These are phyloP conservation scores for Meliscaeva auricollis DNA, from an alignment of 2,888 invertebrate genomes.

Conservation along the genomic window DNA sequence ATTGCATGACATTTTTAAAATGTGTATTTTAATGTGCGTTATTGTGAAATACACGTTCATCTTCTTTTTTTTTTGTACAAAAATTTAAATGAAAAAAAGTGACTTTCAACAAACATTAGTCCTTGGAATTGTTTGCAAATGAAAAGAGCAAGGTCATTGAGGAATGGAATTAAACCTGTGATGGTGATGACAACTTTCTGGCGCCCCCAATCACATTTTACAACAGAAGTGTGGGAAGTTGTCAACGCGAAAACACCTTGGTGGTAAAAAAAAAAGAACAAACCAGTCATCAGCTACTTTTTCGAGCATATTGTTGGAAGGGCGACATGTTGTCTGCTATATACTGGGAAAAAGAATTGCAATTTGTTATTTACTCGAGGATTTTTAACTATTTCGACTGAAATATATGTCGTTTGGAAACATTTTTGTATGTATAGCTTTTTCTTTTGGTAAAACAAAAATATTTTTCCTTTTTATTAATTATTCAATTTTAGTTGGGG, in stretches of 20 bases:
- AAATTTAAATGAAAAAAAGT: neutral
- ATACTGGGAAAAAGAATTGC: too few species aligned
- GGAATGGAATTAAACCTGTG: neutral
- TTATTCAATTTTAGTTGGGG: too few species aligned
- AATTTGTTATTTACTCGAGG: too few species aligned
- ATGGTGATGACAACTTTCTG: neutral
- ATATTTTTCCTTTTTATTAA: too few species aligned
- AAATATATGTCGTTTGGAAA: too few species aligned
- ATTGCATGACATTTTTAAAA: neutral
- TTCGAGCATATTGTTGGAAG: too few species aligned
- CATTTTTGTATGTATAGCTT: too few species aligned
- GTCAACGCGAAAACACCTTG: neutral
- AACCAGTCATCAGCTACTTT: neutral
- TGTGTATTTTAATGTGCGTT: neutral
- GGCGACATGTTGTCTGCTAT: neutral
- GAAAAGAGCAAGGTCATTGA: slow-evolving; percentile 1
- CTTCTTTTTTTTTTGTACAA: neutral
- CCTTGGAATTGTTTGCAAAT: neutral
- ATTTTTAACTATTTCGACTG: too few species aligned
- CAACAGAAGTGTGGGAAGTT: neutral
- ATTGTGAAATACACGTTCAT: neutral
- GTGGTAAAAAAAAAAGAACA: neutral
- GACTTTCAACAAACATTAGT: neutral
- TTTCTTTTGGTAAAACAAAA: too few species aligned
- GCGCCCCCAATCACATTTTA: neutral